Percentiles rank a stretch among this genome's conserved stretches.
Conservation (phyloP, 2,797 vertebrate species). For the Falco cherrug region DNA sequence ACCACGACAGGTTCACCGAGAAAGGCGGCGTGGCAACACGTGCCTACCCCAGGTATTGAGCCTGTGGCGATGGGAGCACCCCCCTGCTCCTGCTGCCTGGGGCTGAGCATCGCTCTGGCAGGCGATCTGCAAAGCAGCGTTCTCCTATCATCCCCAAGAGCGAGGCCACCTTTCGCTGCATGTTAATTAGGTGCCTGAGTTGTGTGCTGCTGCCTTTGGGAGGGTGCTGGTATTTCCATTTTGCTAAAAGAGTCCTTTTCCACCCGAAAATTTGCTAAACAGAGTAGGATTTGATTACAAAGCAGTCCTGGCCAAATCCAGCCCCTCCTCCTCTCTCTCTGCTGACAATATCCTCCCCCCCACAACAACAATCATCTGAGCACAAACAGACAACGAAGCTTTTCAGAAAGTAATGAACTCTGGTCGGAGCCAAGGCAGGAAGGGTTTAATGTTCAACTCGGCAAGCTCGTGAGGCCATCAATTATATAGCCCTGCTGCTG, state of each 20-base stretch:
- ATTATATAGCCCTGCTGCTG: constrained; percentile 70
- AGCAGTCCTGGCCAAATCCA: constrained; percentile 39
- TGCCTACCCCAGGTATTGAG: background rate
- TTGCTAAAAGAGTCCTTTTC: constrained; percentile 20
- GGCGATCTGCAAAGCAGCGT: background rate
- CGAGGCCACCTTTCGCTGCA: background rate
- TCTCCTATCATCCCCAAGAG: background rate
- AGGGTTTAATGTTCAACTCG: constrained; percentile 68
- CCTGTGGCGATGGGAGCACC: background rate
- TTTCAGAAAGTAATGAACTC: constrained; percentile 82
- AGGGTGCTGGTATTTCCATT: background rate
- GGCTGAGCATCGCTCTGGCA: background rate
- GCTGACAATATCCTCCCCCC: constrained; percentile 68
- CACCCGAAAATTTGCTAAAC: constrained; percentile 40
- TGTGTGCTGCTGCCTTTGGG: background rate
- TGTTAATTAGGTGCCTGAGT: background rate
- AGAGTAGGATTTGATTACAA: constrained; percentile 45
- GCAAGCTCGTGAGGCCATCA: constrained; percentile 73
- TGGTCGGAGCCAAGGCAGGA: constrained; percentile 61
- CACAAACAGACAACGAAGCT: constrained; percentile 75
- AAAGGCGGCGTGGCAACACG: background rate
- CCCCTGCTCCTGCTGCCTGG: background rate
- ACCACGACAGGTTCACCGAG: background rate
- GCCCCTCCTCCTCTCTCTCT: constrained; percentile 35
- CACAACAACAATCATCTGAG: constrained; percentile 75